Base-by-base conservation (phyloP, 2,888 invertebrate genomes). In the Poecilobothrus nobilitatus region DNA sequence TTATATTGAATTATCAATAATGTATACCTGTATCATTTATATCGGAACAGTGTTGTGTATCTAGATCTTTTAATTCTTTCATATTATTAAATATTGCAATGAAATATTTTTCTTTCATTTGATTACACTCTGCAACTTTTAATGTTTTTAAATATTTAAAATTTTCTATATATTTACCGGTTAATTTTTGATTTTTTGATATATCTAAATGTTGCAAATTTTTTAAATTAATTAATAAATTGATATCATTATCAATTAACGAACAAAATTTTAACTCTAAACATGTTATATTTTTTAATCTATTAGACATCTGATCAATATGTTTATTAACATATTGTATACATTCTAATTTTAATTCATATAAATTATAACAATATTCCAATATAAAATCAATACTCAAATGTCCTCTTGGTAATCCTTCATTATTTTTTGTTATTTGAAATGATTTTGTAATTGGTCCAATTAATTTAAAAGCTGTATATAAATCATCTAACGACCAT, bases 401-500 rank as follows among this genome's bases (percentile, higher is more conserved):
- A 37, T 65, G n/a, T 2, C 34, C 15, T 65, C 65, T 34, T 20
- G 18, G 9, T 34, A 8, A 10, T 4, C 20, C 2, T 34, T 34
- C 65, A 65, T 65, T 65, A 37, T 37, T 37, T 20, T 34, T 37
- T 33, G 65, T 34, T 20, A 65, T 65, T 65, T 65, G 34, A 37
- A 34, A 65, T 9, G 5, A 6, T 34, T 34, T 33, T n/a, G 37
- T 65, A n/a, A 65, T 37, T 18, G 20, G 18, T 65, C 65, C 65
- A 20, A 65, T 65, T 20, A 37, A n/a, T n/a, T 37, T n/a, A n/a
- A 65, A 65, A 33, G 37, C 33, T n/a, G n/a, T 34, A 65, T 37
- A 65, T 34, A 65, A 34, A 65, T 65, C 65, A 34, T 18, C n/a
- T 65, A 65, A 37, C 1, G 65, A 65, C 65, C 65, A 65, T n/a